Base-by-base conservation (phyloP, 1,140 invertebrate genomes). In the Conus betulinus region DNA sequence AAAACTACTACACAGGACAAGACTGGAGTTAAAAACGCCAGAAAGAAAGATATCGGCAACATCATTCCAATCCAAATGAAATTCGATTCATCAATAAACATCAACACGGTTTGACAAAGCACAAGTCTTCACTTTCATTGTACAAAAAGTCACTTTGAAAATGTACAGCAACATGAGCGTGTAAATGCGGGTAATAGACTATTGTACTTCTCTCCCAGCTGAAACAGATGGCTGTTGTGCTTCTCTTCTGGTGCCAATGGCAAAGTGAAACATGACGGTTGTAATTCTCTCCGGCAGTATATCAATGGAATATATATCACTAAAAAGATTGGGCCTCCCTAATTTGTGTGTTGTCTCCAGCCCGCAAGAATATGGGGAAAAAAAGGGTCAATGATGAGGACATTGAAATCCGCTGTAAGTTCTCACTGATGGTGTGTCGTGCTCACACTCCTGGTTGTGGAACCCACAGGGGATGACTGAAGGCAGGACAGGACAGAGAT, bases 181-280 rank as follows among this genome's bases (percentile, higher is more conserved):
- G 67, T 71, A 11, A 71, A 71, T 71, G 67, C 23, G 20, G 67
- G 7, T 71, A 71, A 23, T 71, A 20, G 23, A 71, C 67, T 71
- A 71, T n/a, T 71, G 11, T 71, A 71, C 17, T 71, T 20, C 20
- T 71, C 67, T 71, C 67, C 23, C 67, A 71, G 17, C 13, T 71
- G 23, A 71, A 71, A 71, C 11, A 71, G 67, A 71, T 71, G 67
- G 60, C 20, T 13, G 67, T 71, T 71, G 67, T 71, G 23, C 13
- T 71, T 71, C 67, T 71, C 67, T 71, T 20, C 67, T 71, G 17
- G 57, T 60, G 20, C 11, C 11, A 71, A 71, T 71, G 67, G 67
- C 67, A 71, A 71, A 71, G 67, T n/a, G 67, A 71, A 71, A 71
- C 67, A 71, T 71, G 67, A 71, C 57, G 57, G 67, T 71, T 71